Evolutionary conservation across 2,113 vertebrate genomes (phyloP).

Genomic region (Diphyllodes magnificus): DNA sequence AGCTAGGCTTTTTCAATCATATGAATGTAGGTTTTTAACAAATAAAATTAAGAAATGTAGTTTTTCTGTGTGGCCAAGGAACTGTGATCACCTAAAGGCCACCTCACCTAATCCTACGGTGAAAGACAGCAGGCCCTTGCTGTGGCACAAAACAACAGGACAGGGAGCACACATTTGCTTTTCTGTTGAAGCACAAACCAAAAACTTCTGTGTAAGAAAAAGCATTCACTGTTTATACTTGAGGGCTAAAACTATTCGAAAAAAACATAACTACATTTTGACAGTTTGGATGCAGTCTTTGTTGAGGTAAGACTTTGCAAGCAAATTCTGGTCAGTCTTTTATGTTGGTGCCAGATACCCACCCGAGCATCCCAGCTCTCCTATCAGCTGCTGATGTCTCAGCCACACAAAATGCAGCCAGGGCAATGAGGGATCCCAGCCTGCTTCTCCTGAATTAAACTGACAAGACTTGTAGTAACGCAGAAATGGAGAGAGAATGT

Average conservation of each 20-base stretch:
- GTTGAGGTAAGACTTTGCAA: neutral
- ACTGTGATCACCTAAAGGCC: neutral
- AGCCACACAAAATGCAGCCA: neutral
- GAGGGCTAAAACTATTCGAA: neutral
- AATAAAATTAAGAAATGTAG: neutral
- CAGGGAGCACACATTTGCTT: neutral
- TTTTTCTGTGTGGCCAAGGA: neutral
- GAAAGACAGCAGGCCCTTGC: neutral
- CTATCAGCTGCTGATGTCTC: neutral
- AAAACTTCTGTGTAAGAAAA: neutral
- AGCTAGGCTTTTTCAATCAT: neutral
- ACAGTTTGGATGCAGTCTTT: neutral
- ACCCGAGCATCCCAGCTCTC: neutral
- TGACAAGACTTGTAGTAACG: neutral
- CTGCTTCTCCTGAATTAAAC: neutral
- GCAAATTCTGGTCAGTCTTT: neutral
- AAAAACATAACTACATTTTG: neutral
- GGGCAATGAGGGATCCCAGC: neutral
- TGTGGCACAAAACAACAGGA: neutral
- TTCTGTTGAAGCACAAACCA: neutral
- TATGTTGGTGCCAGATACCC: neutral
- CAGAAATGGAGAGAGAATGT: neutral
- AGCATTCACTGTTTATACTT: neutral
- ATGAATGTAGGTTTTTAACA: neutral
- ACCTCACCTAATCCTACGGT: neutral